phyloP scores from a whole-genome alignment of 2,888 invertebrate species.

The Apodemia zela region DNA sequence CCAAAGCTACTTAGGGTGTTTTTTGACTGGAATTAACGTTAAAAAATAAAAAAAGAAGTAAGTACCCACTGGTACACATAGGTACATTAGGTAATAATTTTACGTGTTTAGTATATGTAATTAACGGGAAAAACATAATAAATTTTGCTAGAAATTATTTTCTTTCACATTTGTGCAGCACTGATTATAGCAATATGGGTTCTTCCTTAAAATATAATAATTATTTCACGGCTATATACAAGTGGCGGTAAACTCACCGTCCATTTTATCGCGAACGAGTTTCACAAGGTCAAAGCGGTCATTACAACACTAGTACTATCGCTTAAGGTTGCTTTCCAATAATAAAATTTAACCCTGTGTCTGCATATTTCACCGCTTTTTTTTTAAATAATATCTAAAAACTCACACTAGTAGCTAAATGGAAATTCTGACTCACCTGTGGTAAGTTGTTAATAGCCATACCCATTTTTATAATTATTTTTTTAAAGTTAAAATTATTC shows the following conservation, averaged over 20 bases:
- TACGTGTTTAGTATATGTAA: no score
- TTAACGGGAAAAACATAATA: no score
- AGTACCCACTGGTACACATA: no score
- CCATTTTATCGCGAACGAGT: constrained; percentile 71
- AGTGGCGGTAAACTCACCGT: constrained; percentile 50
- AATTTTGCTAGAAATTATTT: no score
- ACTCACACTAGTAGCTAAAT: not conserved
- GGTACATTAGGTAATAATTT: no score
- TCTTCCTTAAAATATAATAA: not conserved
- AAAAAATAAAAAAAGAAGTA: no score
- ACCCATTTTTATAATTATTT: constrained; percentile 58
- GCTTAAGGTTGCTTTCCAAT: constrained; percentile 66
- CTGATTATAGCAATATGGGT: no score
- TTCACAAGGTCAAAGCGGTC: constrained; percentile 80
- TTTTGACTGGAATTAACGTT: no score
- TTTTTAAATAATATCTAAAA: not conserved
- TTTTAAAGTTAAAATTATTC: constrained; percentile 37
- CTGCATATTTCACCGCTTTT: not conserved
- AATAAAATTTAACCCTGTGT: constrained; percentile 53
- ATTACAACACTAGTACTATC: constrained; percentile 62
- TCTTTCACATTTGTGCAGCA: not conserved
- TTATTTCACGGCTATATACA: constrained; percentile 32
- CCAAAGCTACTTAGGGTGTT: no score
- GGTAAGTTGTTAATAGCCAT: constrained; percentile 68
- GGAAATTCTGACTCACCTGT: constrained; percentile 50